Evolutionary conservation across 2,113 vertebrate species (phyloP).

Genomic region (Scopus umbretta): DNA sequence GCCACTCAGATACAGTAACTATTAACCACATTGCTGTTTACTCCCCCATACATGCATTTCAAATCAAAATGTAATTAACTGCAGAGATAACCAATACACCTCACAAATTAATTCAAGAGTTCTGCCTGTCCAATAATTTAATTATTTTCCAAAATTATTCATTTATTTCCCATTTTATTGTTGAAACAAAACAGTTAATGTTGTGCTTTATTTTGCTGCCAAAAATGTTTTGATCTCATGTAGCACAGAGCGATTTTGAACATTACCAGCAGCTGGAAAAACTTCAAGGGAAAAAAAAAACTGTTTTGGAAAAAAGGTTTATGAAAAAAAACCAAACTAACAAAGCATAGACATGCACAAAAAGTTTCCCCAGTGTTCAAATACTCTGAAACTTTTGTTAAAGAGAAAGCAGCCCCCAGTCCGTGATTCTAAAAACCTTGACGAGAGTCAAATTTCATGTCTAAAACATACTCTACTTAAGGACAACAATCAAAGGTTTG

Average conservation of each 20-base stretch:
- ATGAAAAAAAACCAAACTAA: not conserved
- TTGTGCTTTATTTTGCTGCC: not conserved
- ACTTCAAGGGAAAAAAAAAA: not conserved
- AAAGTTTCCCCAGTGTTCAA: not conserved
- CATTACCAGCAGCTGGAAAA: not conserved
- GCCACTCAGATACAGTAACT: not conserved
- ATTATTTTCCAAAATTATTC: not conserved
- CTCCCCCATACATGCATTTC: not conserved
- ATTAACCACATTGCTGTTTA: not conserved
- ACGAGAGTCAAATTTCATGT: not conserved
- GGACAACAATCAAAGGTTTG: not conserved
- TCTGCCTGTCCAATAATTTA: not conserved
- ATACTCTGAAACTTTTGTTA: not conserved
- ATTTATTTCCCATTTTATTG: not conserved
- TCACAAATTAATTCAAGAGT: not conserved
- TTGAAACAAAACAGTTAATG: slow-evolving; percentile 1
- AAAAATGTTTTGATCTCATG: not conserved
- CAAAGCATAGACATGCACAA: not conserved
- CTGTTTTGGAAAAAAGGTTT: not conserved
- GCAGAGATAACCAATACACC: not conserved
- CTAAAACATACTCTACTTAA: not conserved
- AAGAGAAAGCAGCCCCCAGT: not conserved
- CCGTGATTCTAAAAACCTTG: not conserved
- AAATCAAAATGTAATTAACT: slow-evolving; percentile 36
- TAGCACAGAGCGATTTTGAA: not conserved